Base-by-base conservation (phyloP, 2,797 vertebrate genomes). In the Acrossocheilus wenchowensis region DNA sequence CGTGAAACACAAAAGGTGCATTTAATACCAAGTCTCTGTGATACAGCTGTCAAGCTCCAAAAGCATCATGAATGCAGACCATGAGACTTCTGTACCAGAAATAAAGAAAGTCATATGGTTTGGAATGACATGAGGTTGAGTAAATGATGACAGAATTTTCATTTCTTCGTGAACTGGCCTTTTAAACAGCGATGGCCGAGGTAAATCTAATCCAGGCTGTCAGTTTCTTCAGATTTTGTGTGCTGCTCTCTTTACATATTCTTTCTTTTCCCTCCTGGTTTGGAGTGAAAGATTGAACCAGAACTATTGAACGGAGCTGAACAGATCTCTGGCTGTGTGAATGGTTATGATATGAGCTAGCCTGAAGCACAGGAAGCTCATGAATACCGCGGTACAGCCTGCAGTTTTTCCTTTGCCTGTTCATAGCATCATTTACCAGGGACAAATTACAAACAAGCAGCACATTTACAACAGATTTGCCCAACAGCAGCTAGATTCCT, bases 331-430 rank as follows among this genome's bases (percentile, higher is more conserved):
- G 78, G 75, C 78, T 72, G 62, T 54, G 78, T 75, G 78, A 54
- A 50, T 60, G 43, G 50, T 79, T 87, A 41, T 89, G 68, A 87
- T 87, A 81, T 66, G 72, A 87, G 82, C 78, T 88, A 82, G 83
- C 87, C 88, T 68, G 48, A 74, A 89, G 88, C 88, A 72, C 45
- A 81, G 72, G 74, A 86, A 77, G 83, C 81, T 89, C 85, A 87
- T 87, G 79, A 87, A 89, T 66, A 73, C 69, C 26, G 15, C 60
- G 15, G 75, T 54, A 77, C 69, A 75, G 77, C 77, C 75, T 71
- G 45, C 50, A 74, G 80, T 84, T 69, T 54, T 21, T 71, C 73
- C 75, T 57, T 43, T 78, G 48, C 39, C 34, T 52, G 45, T 52
- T 75, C 41, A 84, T 64, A 77, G 19, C 73, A 66, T 77, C 69